Evolutionary conservation across 2,113 vertebrate genomes (phyloP).

Genomic region (Cheilinus undulatus): DNA sequence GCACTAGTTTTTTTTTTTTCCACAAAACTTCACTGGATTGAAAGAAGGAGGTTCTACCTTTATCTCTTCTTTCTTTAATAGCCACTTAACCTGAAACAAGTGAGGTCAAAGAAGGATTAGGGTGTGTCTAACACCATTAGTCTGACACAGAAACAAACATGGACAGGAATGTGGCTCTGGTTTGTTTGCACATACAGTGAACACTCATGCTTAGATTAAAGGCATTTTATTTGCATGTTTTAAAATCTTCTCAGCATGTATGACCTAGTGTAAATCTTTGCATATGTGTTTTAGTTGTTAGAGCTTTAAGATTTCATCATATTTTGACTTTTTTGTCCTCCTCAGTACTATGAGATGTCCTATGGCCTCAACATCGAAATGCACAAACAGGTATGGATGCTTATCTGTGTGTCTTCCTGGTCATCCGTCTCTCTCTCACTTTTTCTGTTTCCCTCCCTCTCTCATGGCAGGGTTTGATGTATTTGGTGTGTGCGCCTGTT

Average conservation of each 20-base stretch:
- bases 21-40: background rate
- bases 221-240: background rate
- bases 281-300: background rate
- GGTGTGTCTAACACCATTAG: background rate
- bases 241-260: background rate
- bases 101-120: background rate
- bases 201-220: background rate
- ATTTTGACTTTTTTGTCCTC: conserved; percentile 81
- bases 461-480: conserved; percentile 54
- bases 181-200: background rate
- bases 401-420: conserved; percentile 39
- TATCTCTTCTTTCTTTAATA: background rate
- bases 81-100: background rate
- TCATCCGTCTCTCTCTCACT: conserved; percentile 14
- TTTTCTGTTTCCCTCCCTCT: conserved; percentile 1
- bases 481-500: conserved; percentile 54
- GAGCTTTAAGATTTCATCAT: background rate
- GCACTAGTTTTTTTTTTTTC: background rate
- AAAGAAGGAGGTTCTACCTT: background rate
- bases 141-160: background rate
- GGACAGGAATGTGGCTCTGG: background rate
- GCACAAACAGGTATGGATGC: conserved; percentile 80
- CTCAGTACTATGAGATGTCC: conserved; percentile 82
- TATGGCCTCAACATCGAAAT: conserved; percentile 84
- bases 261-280: background rate